These are phyloP conservation scores for Eidolon helvum DNA, from an alignment of 2,113 vertebrate species.

Conservation along the genomic window DNA sequence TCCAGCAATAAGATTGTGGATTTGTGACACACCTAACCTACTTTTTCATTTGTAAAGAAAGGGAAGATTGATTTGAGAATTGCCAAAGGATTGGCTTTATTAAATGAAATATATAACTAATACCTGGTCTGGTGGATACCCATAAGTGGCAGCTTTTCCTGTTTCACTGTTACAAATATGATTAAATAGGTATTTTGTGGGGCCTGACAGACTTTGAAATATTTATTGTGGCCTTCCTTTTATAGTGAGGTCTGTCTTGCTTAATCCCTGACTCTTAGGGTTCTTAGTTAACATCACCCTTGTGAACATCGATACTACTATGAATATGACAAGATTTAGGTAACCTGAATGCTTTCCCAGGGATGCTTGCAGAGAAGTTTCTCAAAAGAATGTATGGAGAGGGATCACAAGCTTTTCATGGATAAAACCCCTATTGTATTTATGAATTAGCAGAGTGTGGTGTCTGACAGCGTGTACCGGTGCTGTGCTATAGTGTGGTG, in stretches of 20 bases:
- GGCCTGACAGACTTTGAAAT: not conserved
- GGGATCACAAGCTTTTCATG: not conserved
- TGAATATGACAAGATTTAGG: not conserved
- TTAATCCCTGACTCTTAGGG: not conserved
- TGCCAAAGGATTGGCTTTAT: not conserved
- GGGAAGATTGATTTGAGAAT: not conserved
- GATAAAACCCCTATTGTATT: not conserved
- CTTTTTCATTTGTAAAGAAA: not conserved
- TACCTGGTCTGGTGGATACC: not conserved
- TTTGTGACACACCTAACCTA: not conserved
- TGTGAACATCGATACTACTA: not conserved
- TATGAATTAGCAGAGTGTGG: not conserved
- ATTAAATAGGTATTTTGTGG: not conserved
- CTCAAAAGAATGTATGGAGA: not conserved
- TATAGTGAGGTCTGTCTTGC: not conserved
- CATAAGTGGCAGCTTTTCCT: not conserved
- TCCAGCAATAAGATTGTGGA: not conserved
- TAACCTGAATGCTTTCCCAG: not conserved
- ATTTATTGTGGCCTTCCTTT: not conserved
- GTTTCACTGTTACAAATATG: not conserved
- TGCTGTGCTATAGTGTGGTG: not conserved
- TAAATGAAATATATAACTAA: not conserved
- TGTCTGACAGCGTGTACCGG: not conserved
- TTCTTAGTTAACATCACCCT: not conserved
- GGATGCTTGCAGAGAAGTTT: not conserved